These are phyloP conservation scores for Lepidurus arcticus DNA, from an alignment of 1,140 invertebrate genomes.

Conservation along the genomic window DNA sequence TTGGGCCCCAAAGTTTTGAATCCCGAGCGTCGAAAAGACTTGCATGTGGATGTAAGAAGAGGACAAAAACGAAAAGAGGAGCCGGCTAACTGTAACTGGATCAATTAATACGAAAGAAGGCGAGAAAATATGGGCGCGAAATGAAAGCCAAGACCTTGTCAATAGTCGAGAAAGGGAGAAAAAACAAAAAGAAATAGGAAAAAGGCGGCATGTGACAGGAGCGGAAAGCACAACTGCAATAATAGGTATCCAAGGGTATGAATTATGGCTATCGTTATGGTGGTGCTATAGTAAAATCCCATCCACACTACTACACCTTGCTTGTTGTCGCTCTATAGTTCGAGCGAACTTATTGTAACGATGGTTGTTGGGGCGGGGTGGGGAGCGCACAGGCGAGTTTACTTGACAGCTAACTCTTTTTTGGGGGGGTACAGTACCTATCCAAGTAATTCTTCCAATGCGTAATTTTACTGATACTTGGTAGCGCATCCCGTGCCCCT, in stretches of 20 bases:
- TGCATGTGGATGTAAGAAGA: not conserved
- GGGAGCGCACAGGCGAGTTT: not conserved
- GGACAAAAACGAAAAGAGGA: not conserved
- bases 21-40: not conserved
- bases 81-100: not conserved
- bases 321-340: not conserved
- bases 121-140: not conserved
- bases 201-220: not conserved
- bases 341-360: constrained; percentile 9
- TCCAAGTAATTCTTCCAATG: not conserved
- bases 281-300: not conserved
- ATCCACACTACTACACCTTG: constrained; percentile 1
- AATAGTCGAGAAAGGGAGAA: not conserved
- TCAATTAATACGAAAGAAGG: not conserved
- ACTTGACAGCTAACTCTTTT: not conserved
- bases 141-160: not conserved
- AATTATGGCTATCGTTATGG: constrained; percentile 18
- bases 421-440: not conserved
- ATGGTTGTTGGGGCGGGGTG: not conserved
- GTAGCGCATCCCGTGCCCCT: not conserved
- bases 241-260: not conserved
- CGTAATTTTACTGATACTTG: not conserved
- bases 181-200: not conserved
- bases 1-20: too few species aligned
- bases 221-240: constrained; percentile 8